phyloP scores from a whole-genome alignment of 1,140 invertebrate genomes.

The Panagrolaimus sp. region DNA sequence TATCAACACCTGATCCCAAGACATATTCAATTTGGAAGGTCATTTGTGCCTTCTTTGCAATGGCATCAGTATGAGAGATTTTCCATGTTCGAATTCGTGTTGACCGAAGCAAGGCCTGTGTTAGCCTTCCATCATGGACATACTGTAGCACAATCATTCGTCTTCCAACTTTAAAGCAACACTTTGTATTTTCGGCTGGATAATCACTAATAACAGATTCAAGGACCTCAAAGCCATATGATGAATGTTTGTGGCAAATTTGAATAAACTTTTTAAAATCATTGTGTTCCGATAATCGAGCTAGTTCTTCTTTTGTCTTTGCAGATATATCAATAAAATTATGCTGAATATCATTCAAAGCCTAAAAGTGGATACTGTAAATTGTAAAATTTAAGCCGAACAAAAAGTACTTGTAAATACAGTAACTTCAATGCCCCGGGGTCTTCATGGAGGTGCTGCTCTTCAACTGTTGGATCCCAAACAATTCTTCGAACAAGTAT shows the following conservation, averaged over 20 bases:
- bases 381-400: not conserved
- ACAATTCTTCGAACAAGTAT: slow-evolving; percentile 33
- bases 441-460: slow-evolving; percentile 41
- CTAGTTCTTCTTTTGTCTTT: slow-evolving; percentile 27
- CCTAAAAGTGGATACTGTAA: slow-evolving; percentile 26
- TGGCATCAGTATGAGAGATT: slow-evolving; percentile 32
- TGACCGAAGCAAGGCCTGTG: slow-evolving; percentile 27
- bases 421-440: slow-evolving; percentile 29
- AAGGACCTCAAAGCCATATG: slow-evolving; percentile 41
- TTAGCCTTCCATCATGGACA: slow-evolving; percentile 24
- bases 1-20: slow-evolving; percentile 24
- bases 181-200: slow-evolving; percentile 19
- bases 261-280: slow-evolving; percentile 36
- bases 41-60: slow-evolving; percentile 26
- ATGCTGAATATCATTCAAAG: slow-evolving; percentile 37
- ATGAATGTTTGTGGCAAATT: slow-evolving; percentile 34
- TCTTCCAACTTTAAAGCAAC: slow-evolving; percentile 35
- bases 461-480: slow-evolving; percentile 46
- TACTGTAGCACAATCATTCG: slow-evolving; percentile 39
- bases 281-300: slow-evolving; percentile 25
- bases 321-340: slow-evolving; percentile 25
- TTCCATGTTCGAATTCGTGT: slow-evolving; percentile 42
- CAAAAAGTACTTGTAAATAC: slow-evolving; percentile 36
- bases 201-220: slow-evolving; percentile 33
- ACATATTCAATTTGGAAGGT: slow-evolving; percentile 44